phyloP scores from a whole-genome alignment of 2,113 vertebrate genomes.

The Larimichthys polyactis region DNA sequence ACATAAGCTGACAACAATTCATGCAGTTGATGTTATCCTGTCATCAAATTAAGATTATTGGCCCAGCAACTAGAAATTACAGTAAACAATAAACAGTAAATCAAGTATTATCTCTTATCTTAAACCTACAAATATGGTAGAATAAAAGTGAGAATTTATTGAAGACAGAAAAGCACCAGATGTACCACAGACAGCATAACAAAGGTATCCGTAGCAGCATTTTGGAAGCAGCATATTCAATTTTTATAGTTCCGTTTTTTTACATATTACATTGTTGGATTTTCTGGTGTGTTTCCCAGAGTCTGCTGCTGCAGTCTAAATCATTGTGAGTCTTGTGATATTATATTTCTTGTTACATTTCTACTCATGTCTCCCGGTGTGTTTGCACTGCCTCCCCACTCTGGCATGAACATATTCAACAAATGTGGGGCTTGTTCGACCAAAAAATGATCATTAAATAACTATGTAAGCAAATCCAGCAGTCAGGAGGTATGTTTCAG shows the following conservation, averaged over 20 bases:
- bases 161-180: not conserved
- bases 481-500: not conserved
- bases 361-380: too few species aligned
- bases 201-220: not conserved
- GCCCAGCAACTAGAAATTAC: not conserved
- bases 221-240: not conserved
- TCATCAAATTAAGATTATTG: not conserved
- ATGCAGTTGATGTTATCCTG: not conserved
- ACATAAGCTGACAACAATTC: not conserved
- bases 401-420: not conserved
- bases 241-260: not conserved
- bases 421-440: not conserved
- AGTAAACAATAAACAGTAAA: too few species aligned
- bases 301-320: not conserved
- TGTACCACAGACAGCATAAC: not conserved
- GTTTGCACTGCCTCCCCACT: not conserved
- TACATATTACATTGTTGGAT: not conserved
- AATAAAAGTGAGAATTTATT: not conserved
- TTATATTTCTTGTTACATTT: not conserved
- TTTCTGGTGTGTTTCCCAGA: not conserved
- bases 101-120: too few species aligned
- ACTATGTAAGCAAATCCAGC: not conserved
- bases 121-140: not conserved
- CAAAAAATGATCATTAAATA: not conserved
- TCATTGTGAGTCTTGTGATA: constrained; percentile 1